Conservation (phyloP, 1,140 invertebrate species). For the Drosophila baimaii region DNA sequence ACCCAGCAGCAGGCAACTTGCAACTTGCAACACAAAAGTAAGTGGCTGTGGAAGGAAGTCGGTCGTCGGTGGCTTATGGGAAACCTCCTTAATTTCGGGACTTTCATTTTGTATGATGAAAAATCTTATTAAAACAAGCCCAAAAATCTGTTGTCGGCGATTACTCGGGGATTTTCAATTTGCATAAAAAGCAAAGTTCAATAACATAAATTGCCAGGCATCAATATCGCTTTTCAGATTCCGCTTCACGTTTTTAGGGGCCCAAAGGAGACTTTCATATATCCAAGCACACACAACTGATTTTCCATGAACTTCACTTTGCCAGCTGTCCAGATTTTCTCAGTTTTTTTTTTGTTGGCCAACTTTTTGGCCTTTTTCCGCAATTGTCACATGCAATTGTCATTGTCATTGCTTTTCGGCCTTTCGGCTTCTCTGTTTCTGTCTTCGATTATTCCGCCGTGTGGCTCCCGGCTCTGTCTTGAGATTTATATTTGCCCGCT, state of each 20-base stretch:
- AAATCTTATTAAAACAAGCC: conserved; percentile 50
- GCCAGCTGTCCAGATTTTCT: conserved; percentile 36
- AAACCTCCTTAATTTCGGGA: conserved; percentile 42
- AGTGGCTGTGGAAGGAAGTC: conserved; percentile 53
- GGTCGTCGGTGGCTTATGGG: conserved; percentile 3
- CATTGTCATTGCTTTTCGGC: conserved; percentile 72
- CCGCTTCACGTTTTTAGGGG: conserved; percentile 44
- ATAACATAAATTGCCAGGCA: conserved; percentile 63
- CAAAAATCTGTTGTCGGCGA: conserved; percentile 47
- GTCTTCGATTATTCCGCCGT: conserved; percentile 19
- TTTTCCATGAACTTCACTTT: conserved; percentile 80
- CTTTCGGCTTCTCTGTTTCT: conserved; percentile 12
- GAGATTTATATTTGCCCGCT: conserved; percentile 72
- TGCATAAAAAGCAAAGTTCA: conserved; percentile 72
- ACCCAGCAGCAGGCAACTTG: conserved; percentile 21
- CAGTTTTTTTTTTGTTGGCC: conserved; percentile 9
- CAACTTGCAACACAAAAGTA: conserved; percentile 53
- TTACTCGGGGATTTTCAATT: conserved; percentile 62
- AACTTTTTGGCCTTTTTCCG: conserved; percentile 74
- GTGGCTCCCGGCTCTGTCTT: conserved; percentile 52
- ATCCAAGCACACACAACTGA: conserved; percentile 53
- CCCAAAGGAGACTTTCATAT: conserved; percentile 63
- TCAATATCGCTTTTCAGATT: conserved; percentile 26
- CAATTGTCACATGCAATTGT: conserved; percentile 77
- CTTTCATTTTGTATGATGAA: conserved; percentile 50